These are phyloP conservation scores for Vombatus ursinus DNA, from an alignment of 2,113 vertebrate genomes.

Conservation along the genomic window DNA sequence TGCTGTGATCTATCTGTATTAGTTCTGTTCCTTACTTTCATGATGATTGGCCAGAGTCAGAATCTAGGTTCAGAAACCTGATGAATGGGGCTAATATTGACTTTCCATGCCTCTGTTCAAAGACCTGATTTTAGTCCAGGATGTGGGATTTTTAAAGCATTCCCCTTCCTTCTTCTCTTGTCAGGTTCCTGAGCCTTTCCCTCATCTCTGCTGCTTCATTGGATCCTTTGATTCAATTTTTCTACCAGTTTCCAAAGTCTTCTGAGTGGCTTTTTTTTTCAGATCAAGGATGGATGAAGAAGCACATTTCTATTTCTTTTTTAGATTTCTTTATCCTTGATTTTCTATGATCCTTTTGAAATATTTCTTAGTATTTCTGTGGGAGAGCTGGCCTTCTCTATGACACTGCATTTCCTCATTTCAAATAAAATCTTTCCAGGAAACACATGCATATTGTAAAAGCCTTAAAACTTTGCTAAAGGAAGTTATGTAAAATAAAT, in stretches of 20 bases:
- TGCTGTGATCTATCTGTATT: too few relatives aligned
- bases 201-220: too few relatives aligned
- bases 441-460: not conserved
- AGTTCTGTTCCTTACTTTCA: too few relatives aligned
- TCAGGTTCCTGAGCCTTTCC: too few relatives aligned
- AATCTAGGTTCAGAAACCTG: too few relatives aligned
- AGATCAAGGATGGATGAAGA: not conserved
- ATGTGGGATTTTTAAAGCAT: too few relatives aligned
- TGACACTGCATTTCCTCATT: not conserved
- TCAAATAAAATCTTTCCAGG: not conserved
- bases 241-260: not conserved
- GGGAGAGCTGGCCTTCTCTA: not conserved
- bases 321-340: not conserved
- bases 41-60: too few relatives aligned
- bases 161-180: too few relatives aligned
- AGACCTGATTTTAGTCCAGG: too few relatives aligned
- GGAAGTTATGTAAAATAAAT: not conserved
- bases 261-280: not conserved
- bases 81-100: too few relatives aligned
- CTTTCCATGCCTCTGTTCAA: too few relatives aligned
- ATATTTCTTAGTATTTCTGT: not conserved
- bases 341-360: not conserved
- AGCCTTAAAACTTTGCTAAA: not conserved
- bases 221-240: too few relatives aligned
- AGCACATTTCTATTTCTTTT: not conserved